Percentiles rank a stretch among this genome's conserved stretches.
These are phyloP conservation scores for Zygogramma bicolorata DNA, from an alignment of 2,888 invertebrate genomes.

Conservation along the genomic window DNA sequence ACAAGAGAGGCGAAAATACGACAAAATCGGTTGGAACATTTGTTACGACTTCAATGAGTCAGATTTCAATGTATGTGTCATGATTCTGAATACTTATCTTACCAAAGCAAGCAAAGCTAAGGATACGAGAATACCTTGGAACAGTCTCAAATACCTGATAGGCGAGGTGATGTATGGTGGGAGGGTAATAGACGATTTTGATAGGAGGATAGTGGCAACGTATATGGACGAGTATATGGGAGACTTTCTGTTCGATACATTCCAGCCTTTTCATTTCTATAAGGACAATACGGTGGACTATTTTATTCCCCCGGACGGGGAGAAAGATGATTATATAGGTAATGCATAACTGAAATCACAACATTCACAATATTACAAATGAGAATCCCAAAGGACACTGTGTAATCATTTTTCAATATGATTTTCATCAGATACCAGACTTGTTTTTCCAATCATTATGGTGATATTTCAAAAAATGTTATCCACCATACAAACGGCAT, in stretches of 20 bases:
- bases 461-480: too few relatives aligned
- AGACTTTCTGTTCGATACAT: slow-evolving; percentile 91
- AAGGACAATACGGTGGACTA: slow-evolving; percentile 81
- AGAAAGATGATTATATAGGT: slow-evolving; percentile 81
- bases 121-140: slow-evolving; percentile 84
- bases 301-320: slow-evolving; percentile 77
- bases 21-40: slow-evolving; percentile 96
- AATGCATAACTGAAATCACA: slow-evolving; percentile 15
- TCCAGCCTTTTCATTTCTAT: slow-evolving; percentile 93
- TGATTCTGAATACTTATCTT: slow-evolving; percentile 87
- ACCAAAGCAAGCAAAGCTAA: slow-evolving; percentile 74
- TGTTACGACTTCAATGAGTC: slow-evolving; percentile 94
- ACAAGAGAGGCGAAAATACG: slow-evolving; percentile 92
- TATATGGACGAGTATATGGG: slow-evolving; percentile 97
- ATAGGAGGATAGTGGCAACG: slow-evolving; percentile 85
- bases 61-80: slow-evolving; percentile 90
- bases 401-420: too few relatives aligned
- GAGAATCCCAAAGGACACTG: too few relatives aligned
- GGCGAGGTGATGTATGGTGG: slow-evolving; percentile 98
- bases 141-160: slow-evolving; percentile 90
- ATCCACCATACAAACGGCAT: too few relatives aligned
- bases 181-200: slow-evolving; percentile 91
- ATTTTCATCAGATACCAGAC: too few relatives aligned
- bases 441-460: too few relatives aligned
- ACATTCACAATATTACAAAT: too few relatives aligned